Percentiles rank a stretch among this genome's conserved stretches.
phyloP scores from a whole-genome alignment of 2,113 vertebrate species.

The Vulpes lagopus region DNA sequence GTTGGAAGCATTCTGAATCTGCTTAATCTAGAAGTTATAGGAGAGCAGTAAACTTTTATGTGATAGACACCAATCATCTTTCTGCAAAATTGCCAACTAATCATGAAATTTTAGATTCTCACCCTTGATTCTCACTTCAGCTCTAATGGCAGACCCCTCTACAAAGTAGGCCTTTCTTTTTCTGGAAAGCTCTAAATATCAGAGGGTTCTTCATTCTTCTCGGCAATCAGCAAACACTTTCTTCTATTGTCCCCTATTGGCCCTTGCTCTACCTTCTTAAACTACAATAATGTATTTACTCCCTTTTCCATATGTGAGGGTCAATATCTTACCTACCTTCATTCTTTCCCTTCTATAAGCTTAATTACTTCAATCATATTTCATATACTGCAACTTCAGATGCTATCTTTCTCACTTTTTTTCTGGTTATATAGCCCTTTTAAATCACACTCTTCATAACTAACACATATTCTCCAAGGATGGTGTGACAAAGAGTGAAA shows the following conservation, averaged over 20 bases:
- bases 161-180: background rate
- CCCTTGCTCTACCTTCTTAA: background rate
- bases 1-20: background rate
- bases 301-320: background rate
- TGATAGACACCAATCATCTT: background rate
- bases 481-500: background rate
- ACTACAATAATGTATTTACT: background rate
- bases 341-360: background rate
- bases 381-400: background rate
- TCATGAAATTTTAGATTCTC: background rate
- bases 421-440: background rate
- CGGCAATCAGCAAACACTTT: background rate
- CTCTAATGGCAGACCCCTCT: background rate
- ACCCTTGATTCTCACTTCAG: background rate
- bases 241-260: background rate
- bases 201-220: background rate
- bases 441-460: background rate
- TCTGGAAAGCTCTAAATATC: background rate
- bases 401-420: background rate
- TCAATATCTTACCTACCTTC: background rate
- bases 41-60: background rate
- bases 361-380: slow-evolving; percentile 10
- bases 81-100: background rate
- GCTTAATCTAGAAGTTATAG: background rate
- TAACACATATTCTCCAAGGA: background rate